Conservation (phyloP, 2,797 vertebrate species). For the Trichosurus vulpecula region DNA sequence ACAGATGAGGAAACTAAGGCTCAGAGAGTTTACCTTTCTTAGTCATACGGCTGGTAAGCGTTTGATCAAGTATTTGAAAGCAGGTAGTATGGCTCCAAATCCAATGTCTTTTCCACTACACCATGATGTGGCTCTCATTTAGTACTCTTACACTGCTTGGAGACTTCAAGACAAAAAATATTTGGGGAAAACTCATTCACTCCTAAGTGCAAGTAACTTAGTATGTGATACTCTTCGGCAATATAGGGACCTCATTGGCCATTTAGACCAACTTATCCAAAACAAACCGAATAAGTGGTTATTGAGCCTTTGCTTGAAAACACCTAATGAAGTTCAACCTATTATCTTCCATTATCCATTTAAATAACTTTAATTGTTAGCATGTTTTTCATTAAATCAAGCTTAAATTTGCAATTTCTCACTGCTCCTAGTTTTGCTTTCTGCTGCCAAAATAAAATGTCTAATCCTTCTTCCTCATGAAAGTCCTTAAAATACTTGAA, state of each 20-base stretch:
- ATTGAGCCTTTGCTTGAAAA: background rate
- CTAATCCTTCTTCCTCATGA: background rate
- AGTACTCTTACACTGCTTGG: background rate
- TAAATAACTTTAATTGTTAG: background rate
- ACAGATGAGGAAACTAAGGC: background rate
- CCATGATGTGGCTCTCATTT: background rate
- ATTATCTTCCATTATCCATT: background rate
- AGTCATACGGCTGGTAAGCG: background rate
- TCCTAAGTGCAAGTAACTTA: background rate
- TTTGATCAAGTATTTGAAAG: background rate
- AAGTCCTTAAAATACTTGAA: background rate
- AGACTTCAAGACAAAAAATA: constrained; percentile 39
- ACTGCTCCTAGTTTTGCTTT: background rate
- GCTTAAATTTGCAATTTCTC: background rate
- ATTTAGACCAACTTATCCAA: background rate
- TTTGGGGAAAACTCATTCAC: background rate
- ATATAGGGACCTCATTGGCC: background rate
- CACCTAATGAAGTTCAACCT: background rate
- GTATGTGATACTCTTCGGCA: background rate
- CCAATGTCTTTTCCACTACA: constrained; percentile 39
- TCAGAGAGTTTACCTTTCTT: background rate
- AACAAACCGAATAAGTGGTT: background rate
- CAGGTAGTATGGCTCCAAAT: background rate
- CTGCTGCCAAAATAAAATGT: background rate
- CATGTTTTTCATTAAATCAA: background rate